Evolutionary conservation across 2,113 vertebrate genomes (phyloP).

Genomic region (Chaenocephalus aceratus): DNA sequence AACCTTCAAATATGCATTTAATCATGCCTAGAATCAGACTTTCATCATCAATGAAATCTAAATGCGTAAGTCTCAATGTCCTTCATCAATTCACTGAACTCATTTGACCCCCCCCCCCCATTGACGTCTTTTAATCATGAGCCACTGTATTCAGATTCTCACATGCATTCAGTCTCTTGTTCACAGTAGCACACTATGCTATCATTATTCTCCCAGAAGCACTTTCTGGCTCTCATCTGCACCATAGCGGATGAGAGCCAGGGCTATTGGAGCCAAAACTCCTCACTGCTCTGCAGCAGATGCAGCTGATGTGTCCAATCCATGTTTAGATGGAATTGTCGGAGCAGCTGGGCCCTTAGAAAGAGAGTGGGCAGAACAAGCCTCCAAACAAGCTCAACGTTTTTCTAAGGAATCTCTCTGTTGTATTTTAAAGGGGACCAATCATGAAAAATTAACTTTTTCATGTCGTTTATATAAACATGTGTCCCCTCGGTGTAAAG

Average conservation of each 20-base stretch:
- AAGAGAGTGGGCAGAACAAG: constrained; percentile 12
- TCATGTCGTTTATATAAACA: no score
- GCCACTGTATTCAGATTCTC: constrained; percentile 15
- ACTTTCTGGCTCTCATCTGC: constrained; percentile 42
- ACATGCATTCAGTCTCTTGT: constrained; percentile 26
- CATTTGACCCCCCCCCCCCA: background rate
- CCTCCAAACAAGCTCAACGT: background rate
- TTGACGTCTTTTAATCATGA: background rate
- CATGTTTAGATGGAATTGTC: constrained; percentile 58
- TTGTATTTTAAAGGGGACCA: no score
- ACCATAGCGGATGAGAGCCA: constrained; percentile 43
- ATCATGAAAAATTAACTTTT: no score
- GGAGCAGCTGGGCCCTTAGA: constrained; percentile 64
- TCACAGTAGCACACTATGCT: constrained; percentile 23
- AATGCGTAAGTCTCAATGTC: background rate
- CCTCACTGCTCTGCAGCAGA: constrained; percentile 28
- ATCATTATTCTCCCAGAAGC: constrained; percentile 46
- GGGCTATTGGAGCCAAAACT: constrained; percentile 43
- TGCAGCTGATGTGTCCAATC: constrained; percentile 55
- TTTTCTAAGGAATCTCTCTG: no score
- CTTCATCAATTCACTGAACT: background rate
- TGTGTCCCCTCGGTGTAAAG: no score
- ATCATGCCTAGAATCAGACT: background rate
- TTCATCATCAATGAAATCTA: background rate
- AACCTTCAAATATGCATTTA: background rate